Conservation (phyloP, 2,888 invertebrate genomes). For the Andrena dorsata region DNA sequence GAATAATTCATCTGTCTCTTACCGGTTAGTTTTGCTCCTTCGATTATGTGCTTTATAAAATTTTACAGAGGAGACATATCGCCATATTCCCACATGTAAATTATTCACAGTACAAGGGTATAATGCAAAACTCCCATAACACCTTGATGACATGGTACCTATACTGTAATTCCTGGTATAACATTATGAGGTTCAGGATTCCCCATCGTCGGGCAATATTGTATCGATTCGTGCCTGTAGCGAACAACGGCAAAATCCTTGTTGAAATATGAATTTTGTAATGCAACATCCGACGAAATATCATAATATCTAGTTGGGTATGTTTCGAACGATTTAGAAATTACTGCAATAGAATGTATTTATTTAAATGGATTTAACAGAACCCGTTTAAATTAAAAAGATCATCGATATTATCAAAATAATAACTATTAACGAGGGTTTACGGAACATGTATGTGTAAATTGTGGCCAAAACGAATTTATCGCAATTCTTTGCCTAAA, state of each 20-base stretch:
- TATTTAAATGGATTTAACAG: too few relatives aligned
- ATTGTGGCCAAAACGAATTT: too few relatives aligned
- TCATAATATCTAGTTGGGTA: background rate
- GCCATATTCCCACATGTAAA: constrained; percentile 11
- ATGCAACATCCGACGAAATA: background rate
- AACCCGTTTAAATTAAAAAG: too few relatives aligned
- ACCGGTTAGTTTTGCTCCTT: background rate
- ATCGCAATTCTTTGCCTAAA: too few relatives aligned
- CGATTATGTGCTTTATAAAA: constrained; percentile 7
- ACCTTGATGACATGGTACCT: background rate
- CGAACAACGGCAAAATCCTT: background rate
- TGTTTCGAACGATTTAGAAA: background rate
- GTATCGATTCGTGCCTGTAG: background rate
- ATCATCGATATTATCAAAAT: too few relatives aligned
- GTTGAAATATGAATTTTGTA: background rate
- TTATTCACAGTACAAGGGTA: background rate
- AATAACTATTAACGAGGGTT: too few relatives aligned
- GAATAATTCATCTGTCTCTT: background rate
- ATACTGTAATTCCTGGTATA: constrained; percentile 16
- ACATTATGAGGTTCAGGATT: background rate
- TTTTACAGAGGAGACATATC: background rate
- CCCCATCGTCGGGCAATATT: background rate
- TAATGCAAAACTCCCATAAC: background rate
- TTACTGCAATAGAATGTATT: background rate
- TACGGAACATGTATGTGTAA: too few relatives aligned